Evolutionary conservation across 2,113 vertebrate genomes (phyloP).

Genomic region (Tyto alba): DNA sequence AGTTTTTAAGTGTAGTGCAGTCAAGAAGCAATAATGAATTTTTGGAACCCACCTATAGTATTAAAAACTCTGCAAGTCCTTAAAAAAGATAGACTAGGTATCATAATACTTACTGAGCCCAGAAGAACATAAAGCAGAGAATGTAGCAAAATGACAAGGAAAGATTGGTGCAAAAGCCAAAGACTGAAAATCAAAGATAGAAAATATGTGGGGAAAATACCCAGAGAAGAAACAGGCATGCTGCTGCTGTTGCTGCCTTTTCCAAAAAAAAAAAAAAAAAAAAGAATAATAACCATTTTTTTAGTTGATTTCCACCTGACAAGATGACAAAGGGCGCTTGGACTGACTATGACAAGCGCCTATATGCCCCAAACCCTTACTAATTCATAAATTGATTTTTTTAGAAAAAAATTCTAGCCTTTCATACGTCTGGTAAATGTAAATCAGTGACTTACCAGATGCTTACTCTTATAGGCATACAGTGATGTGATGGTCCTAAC

Average conservation of each 20-base stretch:
- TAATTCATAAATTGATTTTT: constrained; percentile 11
- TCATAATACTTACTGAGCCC: not conserved
- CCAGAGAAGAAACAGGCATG: not conserved
- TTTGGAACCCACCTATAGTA: not conserved
- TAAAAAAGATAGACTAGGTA: not conserved
- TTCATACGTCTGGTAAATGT: not conserved
- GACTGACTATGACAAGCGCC: not conserved
- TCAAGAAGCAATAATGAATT: not conserved
- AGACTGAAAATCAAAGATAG: not conserved
- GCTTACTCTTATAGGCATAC: not conserved
- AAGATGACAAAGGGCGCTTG: not conserved
- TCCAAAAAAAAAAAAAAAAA: not conserved
- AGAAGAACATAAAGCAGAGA: not conserved
- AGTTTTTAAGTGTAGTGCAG: not conserved
- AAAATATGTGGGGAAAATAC: not conserved
- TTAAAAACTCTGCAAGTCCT: not conserved
- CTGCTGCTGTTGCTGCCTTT: not conserved
- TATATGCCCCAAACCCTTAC: not conserved
- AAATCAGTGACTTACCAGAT: not conserved
- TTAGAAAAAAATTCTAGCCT: not conserved
- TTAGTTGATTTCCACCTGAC: not conserved
- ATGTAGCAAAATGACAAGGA: not conserved
- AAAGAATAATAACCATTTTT: not conserved
- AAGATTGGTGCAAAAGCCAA: not conserved
- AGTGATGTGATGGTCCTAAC: not conserved